Percentiles rank a stretch among this genome's conserved stretches.
These are phyloP conservation scores for Gambusia holbrooki DNA, from an alignment of 2,113 vertebrate species.

Conservation along the genomic window DNA sequence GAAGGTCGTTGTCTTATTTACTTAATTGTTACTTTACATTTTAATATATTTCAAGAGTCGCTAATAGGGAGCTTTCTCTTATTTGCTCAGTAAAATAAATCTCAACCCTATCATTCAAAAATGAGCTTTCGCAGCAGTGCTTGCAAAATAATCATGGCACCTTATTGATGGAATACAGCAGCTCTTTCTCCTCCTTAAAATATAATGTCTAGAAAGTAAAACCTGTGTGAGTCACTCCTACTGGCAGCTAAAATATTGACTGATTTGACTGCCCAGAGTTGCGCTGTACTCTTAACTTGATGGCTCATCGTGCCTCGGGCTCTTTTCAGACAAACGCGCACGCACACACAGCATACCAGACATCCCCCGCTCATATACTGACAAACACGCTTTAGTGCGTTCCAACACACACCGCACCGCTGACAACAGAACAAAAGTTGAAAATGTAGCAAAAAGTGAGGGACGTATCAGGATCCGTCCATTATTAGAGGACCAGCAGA, in stretches of 20 bases:
- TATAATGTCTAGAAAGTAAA: constrained; percentile 37
- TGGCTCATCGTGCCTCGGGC: constrained; percentile 29
- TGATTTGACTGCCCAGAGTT: constrained; percentile 27
- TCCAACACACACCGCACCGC: constrained; percentile 13
- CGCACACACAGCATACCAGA: background rate
- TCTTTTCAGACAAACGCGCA: constrained; percentile 27
- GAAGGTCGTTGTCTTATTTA: background rate
- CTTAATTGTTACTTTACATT: background rate
- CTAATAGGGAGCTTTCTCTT: background rate
- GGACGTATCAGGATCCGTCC: constrained; percentile 18
- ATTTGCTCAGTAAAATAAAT: background rate
- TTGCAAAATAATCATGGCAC: background rate
- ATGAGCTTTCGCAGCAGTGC: background rate
- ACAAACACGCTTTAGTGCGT: constrained; percentile 20
- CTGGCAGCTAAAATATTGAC: constrained; percentile 44
- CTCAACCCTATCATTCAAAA: background rate
- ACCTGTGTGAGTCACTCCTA: constrained; percentile 31
- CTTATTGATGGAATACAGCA: background rate
- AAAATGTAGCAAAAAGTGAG: constrained; percentile 24
- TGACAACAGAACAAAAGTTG: constrained; percentile 21
- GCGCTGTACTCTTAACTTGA: constrained; percentile 25
- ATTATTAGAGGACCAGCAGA: constrained; percentile 23
- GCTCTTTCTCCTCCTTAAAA: constrained; percentile 25
- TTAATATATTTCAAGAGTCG: background rate
- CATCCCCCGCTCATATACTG: background rate